A percentile compares a stretch with the other conserved stretches of the same genome.
phyloP scores from a whole-genome alignment of 2,888 invertebrate species.

The Resseliella maxima region DNA sequence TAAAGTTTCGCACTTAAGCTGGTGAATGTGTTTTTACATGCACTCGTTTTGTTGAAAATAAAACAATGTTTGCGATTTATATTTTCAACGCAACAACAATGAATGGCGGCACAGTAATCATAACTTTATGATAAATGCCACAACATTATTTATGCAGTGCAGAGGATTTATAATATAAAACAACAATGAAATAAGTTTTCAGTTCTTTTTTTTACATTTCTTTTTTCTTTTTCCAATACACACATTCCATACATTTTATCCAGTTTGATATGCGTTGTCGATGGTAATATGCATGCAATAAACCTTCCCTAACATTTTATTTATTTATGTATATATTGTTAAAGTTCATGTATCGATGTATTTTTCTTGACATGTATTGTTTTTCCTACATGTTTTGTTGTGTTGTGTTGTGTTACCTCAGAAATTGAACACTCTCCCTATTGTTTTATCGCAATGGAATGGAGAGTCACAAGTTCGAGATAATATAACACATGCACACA shows the following conservation, averaged over 20 bases:
- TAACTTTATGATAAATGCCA: background rate
- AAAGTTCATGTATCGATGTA: too few species aligned
- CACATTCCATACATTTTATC: background rate
- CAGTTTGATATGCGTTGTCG: slow-evolving; percentile 12
- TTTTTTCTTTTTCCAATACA: too few species aligned
- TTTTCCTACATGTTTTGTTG: too few species aligned
- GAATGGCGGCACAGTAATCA: background rate
- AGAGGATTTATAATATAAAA: background rate
- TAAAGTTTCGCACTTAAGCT: background rate
- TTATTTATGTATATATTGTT: slow-evolving; percentile 6
- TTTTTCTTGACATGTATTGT: too few species aligned
- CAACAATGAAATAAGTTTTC: background rate
- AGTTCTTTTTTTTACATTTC: too few species aligned
- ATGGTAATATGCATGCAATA: background rate
- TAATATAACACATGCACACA: slow-evolving; percentile 20
- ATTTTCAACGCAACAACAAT: background rate
- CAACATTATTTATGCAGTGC: background rate
- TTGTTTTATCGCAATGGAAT: background rate
- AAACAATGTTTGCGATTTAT: background rate
- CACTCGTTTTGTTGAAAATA: background rate
- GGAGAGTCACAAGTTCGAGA: background rate
- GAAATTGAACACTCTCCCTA: background rate
- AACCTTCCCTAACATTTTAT: slow-evolving; percentile 36
- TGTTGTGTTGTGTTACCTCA: too few species aligned
- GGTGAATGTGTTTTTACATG: background rate